Evolutionary conservation across 2,113 vertebrate genomes (phyloP).

Genomic region (Dromiciops gliroides): DNA sequence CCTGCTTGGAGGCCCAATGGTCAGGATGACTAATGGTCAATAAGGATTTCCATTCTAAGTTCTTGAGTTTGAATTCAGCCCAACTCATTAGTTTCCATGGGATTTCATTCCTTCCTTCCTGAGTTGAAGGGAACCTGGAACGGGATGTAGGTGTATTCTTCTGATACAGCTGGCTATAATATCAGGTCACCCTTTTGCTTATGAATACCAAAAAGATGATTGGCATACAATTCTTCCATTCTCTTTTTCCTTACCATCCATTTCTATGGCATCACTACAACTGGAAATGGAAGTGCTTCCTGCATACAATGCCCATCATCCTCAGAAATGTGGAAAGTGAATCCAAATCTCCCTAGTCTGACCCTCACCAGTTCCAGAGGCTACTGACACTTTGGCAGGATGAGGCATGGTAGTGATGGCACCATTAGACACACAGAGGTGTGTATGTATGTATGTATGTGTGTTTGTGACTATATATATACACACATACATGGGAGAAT

Average conservation of each 20-base stretch:
- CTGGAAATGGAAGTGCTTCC: background rate
- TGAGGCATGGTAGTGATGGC: background rate
- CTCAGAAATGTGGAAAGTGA: background rate
- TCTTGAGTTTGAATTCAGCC: background rate
- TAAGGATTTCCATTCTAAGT: conserved; percentile 28
- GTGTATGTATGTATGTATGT: no score
- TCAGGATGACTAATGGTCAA: background rate
- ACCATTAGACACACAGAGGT: no score
- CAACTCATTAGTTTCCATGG: background rate
- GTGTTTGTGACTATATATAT: no score
- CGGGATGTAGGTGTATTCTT: background rate
- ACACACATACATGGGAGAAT: no score
- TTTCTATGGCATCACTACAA: background rate
- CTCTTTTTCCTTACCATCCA: background rate
- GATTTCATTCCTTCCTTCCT: background rate
- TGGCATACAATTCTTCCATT: background rate
- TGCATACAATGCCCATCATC: background rate
- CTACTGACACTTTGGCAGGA: background rate
- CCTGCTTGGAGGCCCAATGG: conserved; percentile 6
- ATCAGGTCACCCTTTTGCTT: background rate
- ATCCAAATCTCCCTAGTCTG: background rate
- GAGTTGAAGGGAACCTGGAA: background rate
- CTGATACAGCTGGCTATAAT: no score
- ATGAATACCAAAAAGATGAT: background rate
- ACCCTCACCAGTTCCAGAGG: background rate